Conservation (phyloP, 2,113 vertebrate genomes). For the Hemicordylus capensis region DNA sequence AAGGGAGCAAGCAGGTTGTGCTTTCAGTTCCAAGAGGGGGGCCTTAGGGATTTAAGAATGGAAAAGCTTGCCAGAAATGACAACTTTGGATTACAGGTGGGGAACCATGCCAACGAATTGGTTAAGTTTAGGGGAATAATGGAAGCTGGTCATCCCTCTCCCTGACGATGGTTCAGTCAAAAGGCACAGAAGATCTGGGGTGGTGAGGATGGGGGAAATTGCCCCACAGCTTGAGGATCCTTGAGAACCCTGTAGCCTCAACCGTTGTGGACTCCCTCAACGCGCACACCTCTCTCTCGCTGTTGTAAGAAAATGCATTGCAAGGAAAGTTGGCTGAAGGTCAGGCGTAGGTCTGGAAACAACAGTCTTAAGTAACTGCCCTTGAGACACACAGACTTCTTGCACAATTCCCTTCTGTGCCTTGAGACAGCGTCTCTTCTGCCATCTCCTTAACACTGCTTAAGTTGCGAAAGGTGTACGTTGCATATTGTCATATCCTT, state of each 20-base stretch:
- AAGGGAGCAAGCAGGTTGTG: not conserved
- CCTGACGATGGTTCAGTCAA: not conserved
- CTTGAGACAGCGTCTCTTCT: not conserved
- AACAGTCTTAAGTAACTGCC: accelerated
- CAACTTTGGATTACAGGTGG: not conserved
- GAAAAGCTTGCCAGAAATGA: not conserved
- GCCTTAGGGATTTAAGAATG: not conserved
- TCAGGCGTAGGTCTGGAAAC: not conserved
- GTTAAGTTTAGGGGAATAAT: not conserved
- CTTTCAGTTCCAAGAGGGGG: not conserved
- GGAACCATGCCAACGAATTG: not conserved
- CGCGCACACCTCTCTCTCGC: not conserved
- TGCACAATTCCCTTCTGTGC: not conserved
- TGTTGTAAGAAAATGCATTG: too few relatives aligned
- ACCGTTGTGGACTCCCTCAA: not conserved
- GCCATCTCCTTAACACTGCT: slow-evolving; percentile 41
- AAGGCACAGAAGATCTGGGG: not conserved
- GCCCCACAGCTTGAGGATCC: not conserved
- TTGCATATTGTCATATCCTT: slow-evolving; percentile 46
- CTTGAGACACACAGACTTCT: not conserved
- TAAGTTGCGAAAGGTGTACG: slow-evolving; percentile 64
- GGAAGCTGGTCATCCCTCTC: not conserved
- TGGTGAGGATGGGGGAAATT: not conserved
- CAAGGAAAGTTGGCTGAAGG: not conserved
- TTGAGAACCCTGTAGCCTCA: not conserved